phyloP scores from a whole-genome alignment of 2,888 invertebrate genomes.

The Hypena proboscidalis region DNA sequence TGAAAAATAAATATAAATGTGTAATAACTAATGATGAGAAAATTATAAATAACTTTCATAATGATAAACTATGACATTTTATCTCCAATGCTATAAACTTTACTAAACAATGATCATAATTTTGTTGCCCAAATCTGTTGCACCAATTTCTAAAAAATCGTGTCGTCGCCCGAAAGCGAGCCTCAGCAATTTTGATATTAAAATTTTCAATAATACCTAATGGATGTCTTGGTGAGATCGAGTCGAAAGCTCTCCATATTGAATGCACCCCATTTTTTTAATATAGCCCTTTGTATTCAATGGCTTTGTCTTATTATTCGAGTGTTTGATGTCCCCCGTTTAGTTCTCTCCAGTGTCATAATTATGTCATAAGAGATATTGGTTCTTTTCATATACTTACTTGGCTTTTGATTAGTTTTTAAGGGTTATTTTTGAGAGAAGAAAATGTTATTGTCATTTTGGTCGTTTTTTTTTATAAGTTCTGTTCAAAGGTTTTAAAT shows the following conservation, averaged over 20 bases:
- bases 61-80: too few species aligned
- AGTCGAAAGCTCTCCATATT: constrained; percentile 66
- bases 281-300: constrained; percentile 66
- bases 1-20: too few species aligned
- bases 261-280: constrained; percentile 70
- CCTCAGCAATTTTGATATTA: constrained; percentile 81
- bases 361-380: constrained; percentile 59
- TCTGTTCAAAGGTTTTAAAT: not conserved
- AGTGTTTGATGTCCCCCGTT: constrained; percentile 68
- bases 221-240: constrained; percentile 76
- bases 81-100: too few species aligned
- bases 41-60: too few species aligned
- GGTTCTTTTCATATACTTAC: constrained; percentile 27
- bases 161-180: constrained; percentile 45
- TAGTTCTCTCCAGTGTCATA: constrained; percentile 64
- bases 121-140: too few species aligned
- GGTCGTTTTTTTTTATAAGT: not conserved
- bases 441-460: not conserved
- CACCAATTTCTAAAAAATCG: constrained; percentile 27
- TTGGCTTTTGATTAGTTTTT: constrained; percentile 40
- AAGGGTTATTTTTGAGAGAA: constrained; percentile 4
- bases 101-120: too few species aligned
- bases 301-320: constrained; percentile 66
- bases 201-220: constrained; percentile 86
- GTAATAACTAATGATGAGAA: too few species aligned